phyloP scores from a whole-genome alignment of 2,113 vertebrate species.

The Dinomys branickii region DNA sequence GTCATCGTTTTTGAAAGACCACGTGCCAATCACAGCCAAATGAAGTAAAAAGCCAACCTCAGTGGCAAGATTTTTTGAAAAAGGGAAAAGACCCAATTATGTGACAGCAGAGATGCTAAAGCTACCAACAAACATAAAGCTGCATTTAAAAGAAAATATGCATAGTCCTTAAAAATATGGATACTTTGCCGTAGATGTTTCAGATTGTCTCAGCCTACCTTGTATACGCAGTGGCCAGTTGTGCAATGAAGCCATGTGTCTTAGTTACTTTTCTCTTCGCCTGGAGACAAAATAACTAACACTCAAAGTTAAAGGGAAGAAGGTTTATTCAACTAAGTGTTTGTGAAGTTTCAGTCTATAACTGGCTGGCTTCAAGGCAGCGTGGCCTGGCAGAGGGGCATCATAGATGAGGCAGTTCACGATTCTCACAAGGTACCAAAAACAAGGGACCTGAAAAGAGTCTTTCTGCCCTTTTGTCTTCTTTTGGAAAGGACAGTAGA shows the following conservation, averaged over 20 bases:
- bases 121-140: not conserved
- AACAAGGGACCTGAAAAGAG: not conserved
- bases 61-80: not conserved
- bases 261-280: not conserved
- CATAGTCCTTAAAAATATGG: not conserved
- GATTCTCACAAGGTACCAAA: not conserved
- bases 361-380: not conserved
- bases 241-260: not conserved
- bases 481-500: not conserved
- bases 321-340: not conserved
- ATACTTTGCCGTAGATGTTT: not conserved
- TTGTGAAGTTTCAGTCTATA: not conserved
- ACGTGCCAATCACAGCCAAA: too few species aligned
- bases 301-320: not conserved
- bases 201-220: not conserved
- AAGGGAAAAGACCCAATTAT: not conserved
- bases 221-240: not conserved
- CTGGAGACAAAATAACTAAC: not conserved
- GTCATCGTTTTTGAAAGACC: not conserved
- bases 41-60: not conserved
- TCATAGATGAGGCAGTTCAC: not conserved
- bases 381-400: not conserved
- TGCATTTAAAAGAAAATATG: not conserved
- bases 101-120: not conserved
- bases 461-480: not conserved